Conservation (phyloP, 2,888 invertebrate species). For the Oscheius onirici region DNA sequence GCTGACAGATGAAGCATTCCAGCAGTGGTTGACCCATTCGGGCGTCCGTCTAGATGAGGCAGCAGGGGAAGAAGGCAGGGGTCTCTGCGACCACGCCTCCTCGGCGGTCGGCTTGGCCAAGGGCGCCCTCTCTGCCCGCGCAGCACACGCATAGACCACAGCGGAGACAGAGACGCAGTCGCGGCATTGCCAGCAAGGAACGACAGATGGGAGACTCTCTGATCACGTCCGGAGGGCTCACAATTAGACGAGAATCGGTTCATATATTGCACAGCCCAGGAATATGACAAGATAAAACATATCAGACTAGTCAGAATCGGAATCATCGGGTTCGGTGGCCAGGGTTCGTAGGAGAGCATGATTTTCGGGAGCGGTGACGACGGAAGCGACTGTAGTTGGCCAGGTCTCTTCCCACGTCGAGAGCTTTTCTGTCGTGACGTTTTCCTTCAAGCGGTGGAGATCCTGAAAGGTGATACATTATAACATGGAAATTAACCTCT, state of each 20-base stretch:
- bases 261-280: neutral
- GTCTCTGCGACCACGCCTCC: neutral
- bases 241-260: neutral
- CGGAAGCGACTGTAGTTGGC: neutral
- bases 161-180: constrained; percentile 5
- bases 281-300: neutral
- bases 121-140: constrained; percentile 4
- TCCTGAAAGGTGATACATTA: neutral
- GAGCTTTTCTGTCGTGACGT: neutral
- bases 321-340: constrained; percentile 1
- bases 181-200: neutral
- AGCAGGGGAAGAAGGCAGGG: neutral
- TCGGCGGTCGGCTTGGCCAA: constrained; percentile 7
- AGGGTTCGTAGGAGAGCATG: constrained; percentile 4
- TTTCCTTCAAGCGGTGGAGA: neutral
- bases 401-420: constrained; percentile 27
- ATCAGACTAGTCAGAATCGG: neutral
- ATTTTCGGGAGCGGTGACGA: constrained; percentile 6
- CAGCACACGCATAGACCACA: neutral
- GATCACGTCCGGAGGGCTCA: neutral
- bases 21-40: constrained; percentile 6
- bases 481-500: too few relatives aligned
- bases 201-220: neutral
- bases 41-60: constrained; percentile 1
- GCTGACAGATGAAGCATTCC: constrained; percentile 22